Conservation (phyloP, 1,140 invertebrate species). For the Oncopodura yosiiana region DNA sequence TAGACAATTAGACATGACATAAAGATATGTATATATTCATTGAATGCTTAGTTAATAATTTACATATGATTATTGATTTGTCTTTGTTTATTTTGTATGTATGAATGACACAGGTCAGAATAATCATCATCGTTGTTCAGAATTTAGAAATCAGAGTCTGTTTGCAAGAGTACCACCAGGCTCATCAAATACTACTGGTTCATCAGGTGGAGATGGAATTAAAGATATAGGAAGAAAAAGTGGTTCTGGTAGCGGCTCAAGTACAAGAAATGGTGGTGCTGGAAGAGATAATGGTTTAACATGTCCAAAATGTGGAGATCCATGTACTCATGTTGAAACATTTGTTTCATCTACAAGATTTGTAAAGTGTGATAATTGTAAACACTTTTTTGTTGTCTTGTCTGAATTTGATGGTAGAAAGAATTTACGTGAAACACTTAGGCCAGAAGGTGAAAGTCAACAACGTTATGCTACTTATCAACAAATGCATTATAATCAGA, state of each 20-base stretch:
- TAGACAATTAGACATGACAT: no score
- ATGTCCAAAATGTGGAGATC: conserved; percentile 91
- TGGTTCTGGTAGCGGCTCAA: conserved; percentile 7
- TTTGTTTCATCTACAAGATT: conserved; percentile 90
- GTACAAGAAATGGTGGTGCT: conserved; percentile 36
- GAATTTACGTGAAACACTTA: conserved; percentile 23
- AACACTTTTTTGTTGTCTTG: conserved; percentile 94
- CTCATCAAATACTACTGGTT: conserved; percentile 3
- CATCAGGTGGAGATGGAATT: conserved; percentile 1
- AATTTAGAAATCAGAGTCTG: no score
- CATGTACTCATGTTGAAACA: conserved; percentile 90
- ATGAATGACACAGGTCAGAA: no score
- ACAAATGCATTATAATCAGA: conserved; percentile 49
- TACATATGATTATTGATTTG: no score
- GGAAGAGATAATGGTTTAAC: conserved; percentile 56
- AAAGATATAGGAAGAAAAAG: conserved; percentile 10
- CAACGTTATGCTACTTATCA: conserved; percentile 9
- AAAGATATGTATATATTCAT: no score
- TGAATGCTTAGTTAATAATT: no score
- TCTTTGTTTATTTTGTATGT: no score
- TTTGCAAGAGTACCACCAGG: no score
- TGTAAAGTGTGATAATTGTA: conserved; percentile 95
- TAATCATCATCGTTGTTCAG: no score
- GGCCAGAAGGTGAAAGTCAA: conserved; percentile 14
- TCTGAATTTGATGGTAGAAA: conserved; percentile 67